These are phyloP conservation scores for Hoplostethus mediterraneus DNA, from an alignment of 2,797 vertebrate genomes.

Conservation along the genomic window DNA sequence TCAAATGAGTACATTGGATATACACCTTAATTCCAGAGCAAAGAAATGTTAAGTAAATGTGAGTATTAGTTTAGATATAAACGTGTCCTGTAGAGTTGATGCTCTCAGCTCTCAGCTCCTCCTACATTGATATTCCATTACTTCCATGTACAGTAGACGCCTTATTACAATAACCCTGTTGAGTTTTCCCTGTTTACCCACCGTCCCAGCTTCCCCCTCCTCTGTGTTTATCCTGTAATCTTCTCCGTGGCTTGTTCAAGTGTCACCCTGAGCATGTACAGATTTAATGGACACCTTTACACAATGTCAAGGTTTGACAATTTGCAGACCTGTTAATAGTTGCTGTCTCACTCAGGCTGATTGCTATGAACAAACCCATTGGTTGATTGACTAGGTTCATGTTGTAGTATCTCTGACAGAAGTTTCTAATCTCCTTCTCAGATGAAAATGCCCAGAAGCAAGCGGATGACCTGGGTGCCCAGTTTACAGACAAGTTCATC, in stretches of 20 bases:
- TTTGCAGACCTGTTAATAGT: not conserved
- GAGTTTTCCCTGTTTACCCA: not conserved
- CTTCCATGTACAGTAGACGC: not conserved
- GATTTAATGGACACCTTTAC: not conserved
- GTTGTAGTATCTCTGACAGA: not conserved
- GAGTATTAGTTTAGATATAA: not conserved
- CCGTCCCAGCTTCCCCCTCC: constrained; percentile 4
- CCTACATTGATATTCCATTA: not conserved
- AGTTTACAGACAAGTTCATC: constrained; percentile 95
- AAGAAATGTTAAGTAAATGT: not conserved
- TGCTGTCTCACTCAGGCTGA: constrained; percentile 37
- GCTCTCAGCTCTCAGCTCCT: not conserved
- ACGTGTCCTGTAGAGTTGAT: not conserved
- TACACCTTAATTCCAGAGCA: not conserved
- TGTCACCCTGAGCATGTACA: constrained; percentile 35
- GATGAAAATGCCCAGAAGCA: constrained; percentile 93
- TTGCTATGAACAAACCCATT: constrained; percentile 47
- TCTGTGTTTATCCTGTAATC: constrained; percentile 5
- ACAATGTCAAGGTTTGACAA: not conserved
- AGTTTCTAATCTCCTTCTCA: constrained; percentile 64
- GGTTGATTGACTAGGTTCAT: not conserved
- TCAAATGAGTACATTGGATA: not conserved
- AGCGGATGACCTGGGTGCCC: constrained; percentile 91
- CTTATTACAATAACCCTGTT: constrained; percentile 6
- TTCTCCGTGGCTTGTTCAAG: constrained; percentile 37